Percentiles rank a stretch among this genome's conserved stretches.
Conservation (phyloP, 2,888 invertebrate species). For the Plagodis dolabraria region DNA sequence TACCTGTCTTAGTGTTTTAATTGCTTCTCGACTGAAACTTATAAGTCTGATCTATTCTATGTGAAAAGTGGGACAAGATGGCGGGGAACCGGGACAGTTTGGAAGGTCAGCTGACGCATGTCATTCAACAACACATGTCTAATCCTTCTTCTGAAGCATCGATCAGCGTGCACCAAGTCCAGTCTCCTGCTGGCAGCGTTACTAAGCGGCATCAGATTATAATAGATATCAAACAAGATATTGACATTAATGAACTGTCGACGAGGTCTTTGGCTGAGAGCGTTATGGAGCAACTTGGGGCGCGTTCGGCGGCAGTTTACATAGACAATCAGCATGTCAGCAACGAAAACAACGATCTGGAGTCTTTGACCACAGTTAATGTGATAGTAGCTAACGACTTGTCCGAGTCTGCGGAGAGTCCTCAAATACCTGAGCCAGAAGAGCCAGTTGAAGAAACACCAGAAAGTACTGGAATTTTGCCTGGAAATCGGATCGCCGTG, state of each 20-base stretch:
- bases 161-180: conserved; percentile 78
- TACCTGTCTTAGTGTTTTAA: conserved; percentile 38
- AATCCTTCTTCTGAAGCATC: conserved; percentile 71
- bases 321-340: conserved; percentile 72
- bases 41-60: conserved; percentile 39
- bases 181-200: conserved; percentile 69
- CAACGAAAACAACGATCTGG: conserved; percentile 69
- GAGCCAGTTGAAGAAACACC: conserved; percentile 46
- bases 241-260: conserved; percentile 78
- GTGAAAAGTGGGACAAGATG: conserved; percentile 50
- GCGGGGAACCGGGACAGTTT: conserved; percentile 67
- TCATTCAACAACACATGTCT: conserved; percentile 75
- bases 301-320: conserved; percentile 76
- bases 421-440: conserved; percentile 57
- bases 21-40: conserved; percentile 48
- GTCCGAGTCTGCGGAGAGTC: conserved; percentile 56
- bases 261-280: conserved; percentile 79
- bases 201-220: conserved; percentile 79
- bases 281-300: conserved; percentile 80
- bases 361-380: conserved; percentile 77
- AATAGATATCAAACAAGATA: conserved; percentile 80
- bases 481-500: conserved; percentile 69
- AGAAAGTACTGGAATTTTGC: conserved; percentile 58
- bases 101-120: conserved; percentile 74
- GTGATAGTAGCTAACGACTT: conserved; percentile 78